phyloP scores from a whole-genome alignment of 2,113 vertebrate species.

The Motacilla tschutschensis region DNA sequence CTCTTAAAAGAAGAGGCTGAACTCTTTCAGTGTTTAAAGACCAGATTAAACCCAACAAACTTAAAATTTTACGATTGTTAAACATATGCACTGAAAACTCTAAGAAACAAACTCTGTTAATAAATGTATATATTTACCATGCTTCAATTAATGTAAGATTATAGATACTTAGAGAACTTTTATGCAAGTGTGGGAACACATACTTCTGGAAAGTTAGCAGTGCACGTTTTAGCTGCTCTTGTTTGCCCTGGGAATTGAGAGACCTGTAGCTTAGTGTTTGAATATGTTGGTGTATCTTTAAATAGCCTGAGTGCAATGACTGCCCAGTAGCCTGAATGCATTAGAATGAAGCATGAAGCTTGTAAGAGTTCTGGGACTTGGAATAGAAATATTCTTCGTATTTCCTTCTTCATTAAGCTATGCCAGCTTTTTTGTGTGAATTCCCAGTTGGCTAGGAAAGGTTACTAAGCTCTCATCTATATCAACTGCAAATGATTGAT shows the following conservation, averaged over 20 bases:
- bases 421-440: background rate
- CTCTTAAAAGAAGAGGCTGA: slow-evolving; percentile 14
- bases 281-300: background rate
- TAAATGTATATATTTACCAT: background rate
- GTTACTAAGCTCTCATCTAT: background rate
- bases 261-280: background rate
- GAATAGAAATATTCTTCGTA: background rate
- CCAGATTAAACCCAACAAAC: background rate
- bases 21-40: background rate
- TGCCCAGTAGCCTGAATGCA: background rate
- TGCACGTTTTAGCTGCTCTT: background rate
- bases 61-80: background rate
- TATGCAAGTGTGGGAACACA: background rate
- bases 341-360: background rate
- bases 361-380: background rate
- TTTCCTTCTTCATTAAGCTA: background rate
- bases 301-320: background rate
- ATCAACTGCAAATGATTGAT: background rate
- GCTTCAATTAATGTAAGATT: background rate
- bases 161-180: background rate
- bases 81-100: background rate
- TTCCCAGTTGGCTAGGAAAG: background rate
- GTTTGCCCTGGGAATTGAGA: background rate
- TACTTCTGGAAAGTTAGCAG: background rate
- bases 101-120: background rate